Percentiles rank a stretch among this genome's conserved stretches.
Evolutionary conservation across 2,888 invertebrate species (phyloP).

Genomic region (Athetis lepigone): DNA sequence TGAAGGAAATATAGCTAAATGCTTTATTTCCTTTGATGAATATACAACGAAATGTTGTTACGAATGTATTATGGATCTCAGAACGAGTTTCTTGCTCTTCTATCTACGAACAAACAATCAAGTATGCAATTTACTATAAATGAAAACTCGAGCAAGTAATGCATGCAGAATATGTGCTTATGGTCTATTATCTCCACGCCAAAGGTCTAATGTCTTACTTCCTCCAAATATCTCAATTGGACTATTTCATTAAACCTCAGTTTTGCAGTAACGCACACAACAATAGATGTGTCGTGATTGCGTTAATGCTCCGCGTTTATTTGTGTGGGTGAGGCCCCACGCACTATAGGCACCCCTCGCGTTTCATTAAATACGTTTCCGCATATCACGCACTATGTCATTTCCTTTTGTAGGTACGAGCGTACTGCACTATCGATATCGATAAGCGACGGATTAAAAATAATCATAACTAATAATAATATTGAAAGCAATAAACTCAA

Average conservation of each 20-base stretch:
- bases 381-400: constrained; percentile 91
- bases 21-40: neutral
- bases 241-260: constrained; percentile 62
- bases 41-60: constrained; percentile 12
- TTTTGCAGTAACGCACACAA: constrained; percentile 63
- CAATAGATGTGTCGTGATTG: constrained; percentile 48
- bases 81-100: constrained; percentile 5
- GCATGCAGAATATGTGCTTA: constrained; percentile 50
- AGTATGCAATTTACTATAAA: constrained; percentile 33
- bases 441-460: constrained; percentile 51
- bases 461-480: constrained; percentile 32
- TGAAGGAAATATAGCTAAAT: constrained; percentile 17
- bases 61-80: constrained; percentile 10
- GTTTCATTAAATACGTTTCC: constrained; percentile 90
- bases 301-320: constrained; percentile 33
- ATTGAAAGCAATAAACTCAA: constrained; percentile 24
- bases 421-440: constrained; percentile 64
- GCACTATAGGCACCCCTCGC: constrained; percentile 83
- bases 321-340: constrained; percentile 74
- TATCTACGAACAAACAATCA: constrained; percentile 25
- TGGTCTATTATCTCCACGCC: constrained; percentile 56
- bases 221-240: constrained; percentile 60
- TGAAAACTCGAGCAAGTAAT: constrained; percentile 37
- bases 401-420: constrained; percentile 84
- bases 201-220: constrained; percentile 62